These are phyloP conservation scores for Parelbella ahira DNA, from an alignment of 2,888 invertebrate species.

Conservation along the genomic window DNA sequence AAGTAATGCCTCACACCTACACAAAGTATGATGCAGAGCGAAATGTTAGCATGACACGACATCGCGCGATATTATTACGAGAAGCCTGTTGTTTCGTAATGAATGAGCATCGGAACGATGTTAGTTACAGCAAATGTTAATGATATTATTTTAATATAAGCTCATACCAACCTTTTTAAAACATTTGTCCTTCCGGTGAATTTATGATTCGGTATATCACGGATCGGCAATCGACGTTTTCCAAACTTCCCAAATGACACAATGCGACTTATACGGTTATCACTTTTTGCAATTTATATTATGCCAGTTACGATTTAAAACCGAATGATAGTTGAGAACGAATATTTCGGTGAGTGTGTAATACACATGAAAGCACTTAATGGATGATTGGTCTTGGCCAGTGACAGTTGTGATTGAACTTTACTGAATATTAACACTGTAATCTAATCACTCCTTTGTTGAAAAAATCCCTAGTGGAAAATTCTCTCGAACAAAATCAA, in stretches of 20 bases:
- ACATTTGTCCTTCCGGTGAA: constrained; percentile 72
- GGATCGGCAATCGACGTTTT: constrained; percentile 43
- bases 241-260: constrained; percentile 39
- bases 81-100: constrained; percentile 41
- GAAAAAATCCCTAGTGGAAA: constrained; percentile 43
- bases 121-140: too few relatives aligned
- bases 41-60: constrained; percentile 38
- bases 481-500: constrained; percentile 52
- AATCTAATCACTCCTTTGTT: constrained; percentile 44
- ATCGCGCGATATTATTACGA: constrained; percentile 33
- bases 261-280: constrained; percentile 35
- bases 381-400: constrained; percentile 59
- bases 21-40: constrained; percentile 43
- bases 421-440: constrained; percentile 44
- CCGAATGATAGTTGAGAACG: not conserved
- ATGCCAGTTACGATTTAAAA: constrained; percentile 31
- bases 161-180: constrained; percentile 68
- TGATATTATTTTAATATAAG: constrained; percentile 32
- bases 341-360: constrained; percentile 29
- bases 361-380: constrained; percentile 59
- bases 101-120: too few relatives aligned
- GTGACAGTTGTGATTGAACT: constrained; percentile 56
- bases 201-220: constrained; percentile 55
- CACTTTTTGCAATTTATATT: constrained; percentile 32
- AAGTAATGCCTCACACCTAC: constrained; percentile 39